Evolutionary conservation across 2,797 vertebrate species (phyloP), one percentile per base, ranked within the genome.

Genomic region (Enteromius afrohamiltoni): DNA sequence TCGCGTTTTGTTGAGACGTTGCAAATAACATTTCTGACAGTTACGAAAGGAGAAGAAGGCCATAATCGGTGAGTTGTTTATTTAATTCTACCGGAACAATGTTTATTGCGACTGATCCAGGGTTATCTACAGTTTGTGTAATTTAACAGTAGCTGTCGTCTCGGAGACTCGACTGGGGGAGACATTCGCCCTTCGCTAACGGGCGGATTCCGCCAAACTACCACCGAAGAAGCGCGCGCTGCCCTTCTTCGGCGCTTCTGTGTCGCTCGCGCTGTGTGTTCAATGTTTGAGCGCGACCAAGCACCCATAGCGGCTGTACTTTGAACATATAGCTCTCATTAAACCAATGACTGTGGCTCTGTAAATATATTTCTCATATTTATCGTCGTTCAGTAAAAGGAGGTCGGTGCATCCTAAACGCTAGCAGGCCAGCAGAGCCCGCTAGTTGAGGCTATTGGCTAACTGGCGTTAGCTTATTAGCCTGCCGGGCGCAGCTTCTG

Each of bases 201-300:
- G 87, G 88, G 91, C 90, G 69, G 87, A 88, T 88, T 92, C 92
- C 93, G 91, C 93, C 93, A 93, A 94, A 92, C 93, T 89, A 95
- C 95, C 95, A 95, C 93, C 93, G 95, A 95, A 95, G 95, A 95
- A 95, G 95, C 92, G 89, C 86, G 90, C 88, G 91, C 91, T 65
- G 79, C 74, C 95, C 93, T 94, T 92, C 92, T 92, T 93, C 93
- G 81, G 89, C 89, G 89, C 88, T 93, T 92, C 92, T 93, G 84
- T 89, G 19, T 21, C 69, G 42, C 58, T 49, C 9, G 21, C 17
- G 2, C 11, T 37, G 9, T 53, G 55, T 76, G 51, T 26, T 45
- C 31, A 53, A 51, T 68, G 74, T 74, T 86, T 86, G n/a, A 80
- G 53, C 82, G 86, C 86, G 80, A 87, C 83, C 69, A 77, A 23